These are phyloP conservation scores for Horisme vitalbata DNA, from an alignment of 2,888 invertebrate genomes.

Conservation along the genomic window DNA sequence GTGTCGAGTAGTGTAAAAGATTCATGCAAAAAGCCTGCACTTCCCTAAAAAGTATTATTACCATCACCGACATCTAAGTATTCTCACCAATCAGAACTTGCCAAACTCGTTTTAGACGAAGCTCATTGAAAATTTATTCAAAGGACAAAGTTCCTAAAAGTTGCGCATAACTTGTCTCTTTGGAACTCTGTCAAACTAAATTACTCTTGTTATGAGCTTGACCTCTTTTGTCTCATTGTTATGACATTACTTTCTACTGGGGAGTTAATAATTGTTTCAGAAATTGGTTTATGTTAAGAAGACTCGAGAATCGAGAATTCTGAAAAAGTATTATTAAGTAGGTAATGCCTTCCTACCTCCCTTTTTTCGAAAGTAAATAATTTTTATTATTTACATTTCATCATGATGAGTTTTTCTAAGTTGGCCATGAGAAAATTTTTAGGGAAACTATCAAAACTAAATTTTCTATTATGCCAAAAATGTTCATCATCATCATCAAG, in stretches of 20 bases:
- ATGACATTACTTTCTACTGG: conserved; percentile 6
- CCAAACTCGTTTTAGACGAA: conserved; percentile 65
- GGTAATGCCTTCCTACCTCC: too few relatives aligned
- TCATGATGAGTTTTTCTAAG: too few relatives aligned
- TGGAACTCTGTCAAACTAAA: conserved; percentile 66
- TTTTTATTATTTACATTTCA: too few relatives aligned
- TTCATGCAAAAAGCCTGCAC: neutral
- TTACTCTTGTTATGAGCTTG: conserved; percentile 59
- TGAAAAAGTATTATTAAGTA: too few relatives aligned
- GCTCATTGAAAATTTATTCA: conserved; percentile 73
- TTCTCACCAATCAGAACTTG: conserved; percentile 70
- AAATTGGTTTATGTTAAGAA: conserved; percentile 1
- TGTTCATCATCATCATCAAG: too few relatives aligned
- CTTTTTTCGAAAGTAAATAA: too few relatives aligned
- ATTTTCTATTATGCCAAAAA: too few relatives aligned
- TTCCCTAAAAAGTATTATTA: neutral
- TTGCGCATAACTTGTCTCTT: conserved; percentile 65
- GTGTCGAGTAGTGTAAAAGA: too few relatives aligned
- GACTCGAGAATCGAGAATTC: too few relatives aligned
- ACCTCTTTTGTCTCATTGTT: conserved; percentile 29
- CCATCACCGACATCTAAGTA: conserved; percentile 39
- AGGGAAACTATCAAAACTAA: too few relatives aligned
- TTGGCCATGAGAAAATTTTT: too few relatives aligned
- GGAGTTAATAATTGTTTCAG: neutral
- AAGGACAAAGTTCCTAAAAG: conserved; percentile 65